These are phyloP conservation scores for Leptura quadrifasciata DNA, from an alignment of 2,888 invertebrate species.

Conservation along the genomic window DNA sequence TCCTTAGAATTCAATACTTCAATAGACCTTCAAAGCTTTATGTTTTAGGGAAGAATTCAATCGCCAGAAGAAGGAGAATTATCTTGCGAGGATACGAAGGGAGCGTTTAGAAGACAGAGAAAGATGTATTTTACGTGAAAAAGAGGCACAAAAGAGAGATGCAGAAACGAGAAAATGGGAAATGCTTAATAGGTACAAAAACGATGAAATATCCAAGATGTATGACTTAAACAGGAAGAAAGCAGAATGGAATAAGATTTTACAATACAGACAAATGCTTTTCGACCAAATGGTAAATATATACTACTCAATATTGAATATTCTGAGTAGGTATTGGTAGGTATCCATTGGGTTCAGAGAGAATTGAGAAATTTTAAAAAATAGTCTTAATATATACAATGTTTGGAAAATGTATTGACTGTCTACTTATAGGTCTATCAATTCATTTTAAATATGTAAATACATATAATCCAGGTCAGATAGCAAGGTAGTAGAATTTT, in stretches of 20 bases:
- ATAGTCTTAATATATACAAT: no score
- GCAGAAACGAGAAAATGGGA: conserved; percentile 76
- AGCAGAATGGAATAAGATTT: conserved; percentile 72
- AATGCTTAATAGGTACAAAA: conserved; percentile 78
- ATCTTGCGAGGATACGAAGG: conserved; percentile 64
- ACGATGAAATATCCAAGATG: conserved; percentile 74
- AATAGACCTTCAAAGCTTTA: neutral
- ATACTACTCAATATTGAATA: neutral
- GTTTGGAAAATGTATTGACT: no score
- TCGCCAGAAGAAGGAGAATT: conserved; percentile 65
- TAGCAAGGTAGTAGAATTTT: no score
- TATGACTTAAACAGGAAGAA: conserved; percentile 72
- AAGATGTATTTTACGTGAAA: conserved; percentile 68
- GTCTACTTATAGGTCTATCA: no score
- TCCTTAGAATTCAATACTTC: no score
- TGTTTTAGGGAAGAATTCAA: conserved; percentile 71
- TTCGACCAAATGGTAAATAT: conserved; percentile 74
- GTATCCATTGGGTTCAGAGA: no score
- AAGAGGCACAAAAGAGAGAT: conserved; percentile 70
- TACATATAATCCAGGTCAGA: no score
- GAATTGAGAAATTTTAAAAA: no score
- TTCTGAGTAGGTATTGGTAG: no score
- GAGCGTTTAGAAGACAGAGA: conserved; percentile 63
- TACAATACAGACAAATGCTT: conserved; percentile 74
- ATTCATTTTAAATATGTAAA: no score